A percentile compares a stretch with the other conserved stretches of the same genome.
Evolutionary conservation across 2,797 vertebrate species (phyloP).

Genomic region (Chrysocyon brachyurus): DNA sequence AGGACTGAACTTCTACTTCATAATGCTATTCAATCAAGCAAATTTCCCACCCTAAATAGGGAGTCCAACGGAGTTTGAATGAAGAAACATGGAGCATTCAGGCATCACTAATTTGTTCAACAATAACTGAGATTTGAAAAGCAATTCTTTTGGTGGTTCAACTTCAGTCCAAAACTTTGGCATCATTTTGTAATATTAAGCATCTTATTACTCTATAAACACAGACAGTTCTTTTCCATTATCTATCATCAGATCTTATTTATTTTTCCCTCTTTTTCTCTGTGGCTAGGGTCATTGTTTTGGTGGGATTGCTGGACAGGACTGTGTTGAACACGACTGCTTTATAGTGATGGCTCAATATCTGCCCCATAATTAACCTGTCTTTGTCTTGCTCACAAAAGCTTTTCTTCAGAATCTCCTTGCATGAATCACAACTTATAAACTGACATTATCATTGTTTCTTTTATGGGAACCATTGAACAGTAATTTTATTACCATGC

Average conservation of each 20-base stretch:
- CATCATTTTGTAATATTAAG: not conserved
- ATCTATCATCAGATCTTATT: not conserved
- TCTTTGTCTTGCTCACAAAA: constrained; percentile 68
- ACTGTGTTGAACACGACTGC: not conserved
- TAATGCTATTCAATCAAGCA: not conserved
- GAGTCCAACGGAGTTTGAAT: not conserved
- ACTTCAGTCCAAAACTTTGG: not conserved
- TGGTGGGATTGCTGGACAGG: not conserved
- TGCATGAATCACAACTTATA: constrained; percentile 74
- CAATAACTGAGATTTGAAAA: not conserved
- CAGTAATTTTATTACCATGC: constrained; percentile 34
- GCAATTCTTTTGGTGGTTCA: not conserved
- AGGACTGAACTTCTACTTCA: not conserved
- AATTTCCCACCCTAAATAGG: not conserved
- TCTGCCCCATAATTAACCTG: constrained; percentile 71
- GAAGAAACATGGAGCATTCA: not conserved
- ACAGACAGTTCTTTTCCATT: not conserved
- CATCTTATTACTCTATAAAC: not conserved
- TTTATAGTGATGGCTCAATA: constrained; percentile 56
- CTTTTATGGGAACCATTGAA: constrained; percentile 42
- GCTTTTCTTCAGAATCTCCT: constrained; percentile 68
- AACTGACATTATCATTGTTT: constrained; percentile 75
- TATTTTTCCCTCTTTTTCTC: not conserved
- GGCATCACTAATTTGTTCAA: not conserved
- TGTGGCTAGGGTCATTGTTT: not conserved